These are phyloP conservation scores for Cuculus canorus DNA, from an alignment of 2,797 vertebrate species.

Conservation along the genomic window DNA sequence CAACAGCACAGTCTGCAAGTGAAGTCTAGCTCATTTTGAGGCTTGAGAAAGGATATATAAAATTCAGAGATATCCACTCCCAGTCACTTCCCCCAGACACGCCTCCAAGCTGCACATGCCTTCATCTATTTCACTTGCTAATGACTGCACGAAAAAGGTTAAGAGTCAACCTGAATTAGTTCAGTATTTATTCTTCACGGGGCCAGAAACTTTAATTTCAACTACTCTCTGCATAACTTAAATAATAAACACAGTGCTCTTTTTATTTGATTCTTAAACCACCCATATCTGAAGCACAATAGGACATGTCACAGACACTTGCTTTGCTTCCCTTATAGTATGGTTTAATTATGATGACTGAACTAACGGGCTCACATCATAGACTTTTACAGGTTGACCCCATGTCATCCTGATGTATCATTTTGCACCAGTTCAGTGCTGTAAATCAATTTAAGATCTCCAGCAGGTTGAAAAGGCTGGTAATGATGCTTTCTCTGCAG, in stretches of 20 bases:
- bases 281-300: conserved; percentile 65
- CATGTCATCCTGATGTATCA: conserved; percentile 92
- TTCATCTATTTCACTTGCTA: background rate
- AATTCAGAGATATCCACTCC: background rate
- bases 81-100: background rate
- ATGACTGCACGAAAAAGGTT: background rate
- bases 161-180: background rate
- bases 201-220: conserved; percentile 7
- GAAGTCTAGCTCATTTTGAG: background rate
- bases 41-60: background rate
- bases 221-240: background rate
- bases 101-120: background rate
- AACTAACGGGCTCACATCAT: conserved; percentile 85
- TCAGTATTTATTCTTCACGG: background rate
- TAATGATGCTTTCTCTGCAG: conserved; percentile 97
- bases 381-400: conserved; percentile 87
- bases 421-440: conserved; percentile 96
- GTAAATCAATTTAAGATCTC: conserved; percentile 99
- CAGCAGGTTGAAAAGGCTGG: conserved; percentile 94
- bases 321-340: conserved; percentile 76
- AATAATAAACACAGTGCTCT: background rate
- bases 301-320: conserved; percentile 66
- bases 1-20: background rate
- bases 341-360: conserved; percentile 82
- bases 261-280: conserved; percentile 40